Percentiles rank a stretch among this genome's conserved stretches.
Conservation (phyloP, 2,888 invertebrate genomes). For the Tupiocoris notatus region DNA sequence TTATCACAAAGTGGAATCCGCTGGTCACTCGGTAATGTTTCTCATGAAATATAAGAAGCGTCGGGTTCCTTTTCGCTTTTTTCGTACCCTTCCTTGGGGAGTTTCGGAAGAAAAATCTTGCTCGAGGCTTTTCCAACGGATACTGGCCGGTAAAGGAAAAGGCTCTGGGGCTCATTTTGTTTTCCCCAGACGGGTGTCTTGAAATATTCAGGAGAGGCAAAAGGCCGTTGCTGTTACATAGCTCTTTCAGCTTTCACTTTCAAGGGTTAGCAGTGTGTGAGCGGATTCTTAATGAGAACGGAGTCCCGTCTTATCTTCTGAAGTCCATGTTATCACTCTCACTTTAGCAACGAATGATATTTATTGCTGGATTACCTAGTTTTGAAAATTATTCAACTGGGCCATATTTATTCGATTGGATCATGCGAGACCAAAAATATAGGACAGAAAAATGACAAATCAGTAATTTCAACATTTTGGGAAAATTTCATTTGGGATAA, state of each 20-base stretch:
- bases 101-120: not conserved
- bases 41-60: not conserved
- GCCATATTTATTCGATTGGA: no score
- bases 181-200: not conserved
- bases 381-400: no score
- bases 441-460: no score
- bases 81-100: not conserved
- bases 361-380: no score
- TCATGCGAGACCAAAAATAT: no score
- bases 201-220: not conserved
- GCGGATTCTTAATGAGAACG: not conserved
- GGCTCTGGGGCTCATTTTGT: not conserved
- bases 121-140: not conserved
- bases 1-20: not conserved
- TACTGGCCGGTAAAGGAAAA: not conserved
- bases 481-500: no score
- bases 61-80: not conserved
- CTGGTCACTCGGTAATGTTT: not conserved
- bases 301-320: no score
- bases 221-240: not conserved
- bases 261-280: not conserved
- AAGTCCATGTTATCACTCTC: no score
- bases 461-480: no score
- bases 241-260: not conserved
- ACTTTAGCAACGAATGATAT: no score